These are phyloP conservation scores for Porphyrio hochstetteri DNA, from an alignment of 2,113 vertebrate species.

Conservation along the genomic window DNA sequence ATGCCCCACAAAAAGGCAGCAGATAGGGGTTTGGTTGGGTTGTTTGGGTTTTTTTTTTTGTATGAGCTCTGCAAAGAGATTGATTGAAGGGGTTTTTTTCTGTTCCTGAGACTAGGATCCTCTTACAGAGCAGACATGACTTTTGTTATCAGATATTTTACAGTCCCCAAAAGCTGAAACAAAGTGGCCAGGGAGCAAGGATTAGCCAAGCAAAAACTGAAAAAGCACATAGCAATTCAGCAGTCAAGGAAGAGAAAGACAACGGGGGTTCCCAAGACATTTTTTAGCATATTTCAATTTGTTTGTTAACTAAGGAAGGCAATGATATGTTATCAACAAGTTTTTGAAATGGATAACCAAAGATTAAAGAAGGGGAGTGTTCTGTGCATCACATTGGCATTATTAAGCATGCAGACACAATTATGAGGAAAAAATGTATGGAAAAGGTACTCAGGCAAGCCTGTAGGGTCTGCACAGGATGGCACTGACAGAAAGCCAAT, in stretches of 20 bases:
- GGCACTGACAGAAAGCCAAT: not conserved
- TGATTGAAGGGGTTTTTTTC: not conserved
- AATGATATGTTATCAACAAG: not conserved
- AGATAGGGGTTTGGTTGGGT: not conserved
- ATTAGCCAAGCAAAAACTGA: not conserved
- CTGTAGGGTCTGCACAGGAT: not conserved
- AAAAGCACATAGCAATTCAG: not conserved
- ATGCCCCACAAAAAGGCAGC: not conserved
- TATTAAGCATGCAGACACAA: not conserved
- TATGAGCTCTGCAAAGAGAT: not conserved
- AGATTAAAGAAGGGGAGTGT: not conserved
- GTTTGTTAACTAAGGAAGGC: not conserved
- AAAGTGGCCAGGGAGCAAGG: not conserved
- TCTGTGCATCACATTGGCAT: not conserved
- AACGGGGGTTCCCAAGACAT: not conserved
- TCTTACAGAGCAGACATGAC: not conserved
- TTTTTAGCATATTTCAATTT: not conserved
- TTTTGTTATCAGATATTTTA: not conserved
- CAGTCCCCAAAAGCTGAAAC: not conserved
- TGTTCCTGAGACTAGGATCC: not conserved
- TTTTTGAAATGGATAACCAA: not conserved
- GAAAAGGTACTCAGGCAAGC: not conserved
- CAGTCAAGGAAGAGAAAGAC: not conserved
- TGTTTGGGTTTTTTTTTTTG: not conserved
- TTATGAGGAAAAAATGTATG: rapidly evolving